Percentiles rank a stretch among this genome's conserved stretches.
phyloP scores from a whole-genome alignment of 2,113 vertebrate genomes.

The Oreocharis arfaki region DNA sequence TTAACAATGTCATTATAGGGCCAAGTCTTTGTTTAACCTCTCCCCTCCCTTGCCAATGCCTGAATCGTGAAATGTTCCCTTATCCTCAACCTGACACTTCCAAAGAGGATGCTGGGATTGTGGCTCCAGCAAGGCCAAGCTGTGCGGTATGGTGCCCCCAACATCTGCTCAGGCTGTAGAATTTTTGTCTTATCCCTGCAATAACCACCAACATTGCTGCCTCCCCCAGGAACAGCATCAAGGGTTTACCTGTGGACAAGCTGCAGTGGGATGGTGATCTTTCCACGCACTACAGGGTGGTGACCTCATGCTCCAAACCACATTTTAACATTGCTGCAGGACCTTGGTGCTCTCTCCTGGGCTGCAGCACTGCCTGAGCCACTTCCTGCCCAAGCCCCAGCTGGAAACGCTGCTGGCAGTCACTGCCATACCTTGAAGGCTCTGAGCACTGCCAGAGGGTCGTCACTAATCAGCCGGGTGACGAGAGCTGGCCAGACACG shows the following conservation, averaged over 20 bases:
- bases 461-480: conserved; percentile 82
- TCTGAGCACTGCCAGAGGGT: conserved; percentile 84
- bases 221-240: not conserved
- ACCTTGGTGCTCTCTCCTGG: not conserved
- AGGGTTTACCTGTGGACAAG: not conserved
- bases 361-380: not conserved
- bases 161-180: not conserved
- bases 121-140: not conserved
- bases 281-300: not conserved
- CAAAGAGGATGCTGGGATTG: not conserved
- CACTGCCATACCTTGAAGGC: conserved; percentile 83
- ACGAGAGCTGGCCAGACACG: conserved; percentile 88
- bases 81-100: not conserved
- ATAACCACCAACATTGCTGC: not conserved
- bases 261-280: not conserved
- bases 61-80: not conserved
- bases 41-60: not conserved
- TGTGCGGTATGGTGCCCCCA: not conserved
- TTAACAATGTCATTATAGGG: not conserved
- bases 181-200: not conserved
- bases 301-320: not conserved
- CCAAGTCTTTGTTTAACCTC: not conserved
- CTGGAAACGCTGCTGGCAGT: not conserved
- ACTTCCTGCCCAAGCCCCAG: not conserved
- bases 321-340: not conserved